Evolutionary conservation across 2,888 invertebrate genomes (phyloP).

Genomic region (Parnassius glacialis): DNA sequence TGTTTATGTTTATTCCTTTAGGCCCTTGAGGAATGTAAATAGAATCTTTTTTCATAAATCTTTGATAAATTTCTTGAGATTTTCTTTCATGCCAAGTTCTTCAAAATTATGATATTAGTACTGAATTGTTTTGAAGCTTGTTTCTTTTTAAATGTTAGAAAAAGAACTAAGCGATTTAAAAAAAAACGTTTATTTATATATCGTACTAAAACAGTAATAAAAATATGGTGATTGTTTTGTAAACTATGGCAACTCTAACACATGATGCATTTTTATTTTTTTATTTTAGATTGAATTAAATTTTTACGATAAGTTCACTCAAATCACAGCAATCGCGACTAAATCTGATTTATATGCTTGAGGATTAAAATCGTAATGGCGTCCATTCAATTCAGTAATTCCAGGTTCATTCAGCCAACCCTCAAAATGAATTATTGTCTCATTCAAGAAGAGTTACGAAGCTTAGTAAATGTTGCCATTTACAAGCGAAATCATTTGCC

Average conservation of each 20-base stretch:
- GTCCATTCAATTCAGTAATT: conserved; percentile 35
- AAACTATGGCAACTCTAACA: too few relatives aligned
- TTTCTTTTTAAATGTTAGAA: not conserved
- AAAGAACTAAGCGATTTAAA: not conserved
- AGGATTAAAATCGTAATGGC: conserved; percentile 38
- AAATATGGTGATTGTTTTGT: too few relatives aligned
- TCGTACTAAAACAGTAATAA: too few relatives aligned
- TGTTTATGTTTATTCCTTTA: conserved; percentile 37
- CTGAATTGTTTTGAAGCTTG: conserved; percentile 4
- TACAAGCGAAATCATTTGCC: not conserved
- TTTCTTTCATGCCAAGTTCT: not conserved
- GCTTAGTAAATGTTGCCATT: conserved; percentile 24
- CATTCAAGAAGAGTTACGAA: conserved; percentile 31
- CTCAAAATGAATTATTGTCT: conserved; percentile 37
- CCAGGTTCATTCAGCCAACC: conserved; percentile 31
- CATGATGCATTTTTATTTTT: too few relatives aligned
- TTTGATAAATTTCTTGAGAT: conserved; percentile 7
- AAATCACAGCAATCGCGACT: conserved; percentile 32
- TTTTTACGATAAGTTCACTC: conserved; percentile 21
- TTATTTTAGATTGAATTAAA: conserved; percentile 1
- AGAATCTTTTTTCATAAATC: conserved; percentile 22
- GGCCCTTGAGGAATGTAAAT: conserved; percentile 33
- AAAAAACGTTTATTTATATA: too few relatives aligned
- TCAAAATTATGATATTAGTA: conserved; percentile 3
- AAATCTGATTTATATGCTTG: conserved; percentile 37